Evolutionary conservation across 1,140 invertebrate species (phyloP), one percentile per base, ranked within the genome.

Genomic region (Aricia agestis): DNA sequence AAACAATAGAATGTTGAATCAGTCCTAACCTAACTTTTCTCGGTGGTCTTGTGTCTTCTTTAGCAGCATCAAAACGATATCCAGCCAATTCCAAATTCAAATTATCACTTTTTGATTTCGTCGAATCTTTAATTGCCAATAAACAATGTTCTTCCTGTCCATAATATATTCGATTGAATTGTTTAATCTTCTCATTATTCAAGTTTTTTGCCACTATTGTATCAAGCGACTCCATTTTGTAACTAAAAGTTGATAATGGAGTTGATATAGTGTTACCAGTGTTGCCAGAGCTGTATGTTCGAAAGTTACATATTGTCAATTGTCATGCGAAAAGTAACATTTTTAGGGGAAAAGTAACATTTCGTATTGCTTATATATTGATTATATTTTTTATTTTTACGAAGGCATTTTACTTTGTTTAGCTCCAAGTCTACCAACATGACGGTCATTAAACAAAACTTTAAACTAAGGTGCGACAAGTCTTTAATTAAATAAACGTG

Each of bases 1-100:
- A 76, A 15, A 96, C 96, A 72, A 99, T 97, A 32, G 95, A 92
- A 92, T 99, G 96, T 92, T 99, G 99, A 78, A 99, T 95, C 41
- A 97, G 90, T 4, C 96, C 98, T 52, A 99, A 93, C 75, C 89
- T 92, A 17, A 99, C 95, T 65, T 96, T 85, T 66, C 96, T 93
- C 0, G 95, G 93, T 63, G 93, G 81, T 69, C 97, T 92, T 11
- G 95, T 82, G 75, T 97, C 96, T 82, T 93, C 89, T 32, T 92
- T 82, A 0, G 93, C 93, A 15, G 94, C 93, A 7, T 75, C 58
- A 74, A 99, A 95, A 5, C 85, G 90, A 89, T 94, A 98, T 1
- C 94, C 96, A 75, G 95, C 92, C 1, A 99, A 81, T 78, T 99
- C 96, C 77, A 98, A 95, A 74, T 95, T 90, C 74, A 93, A 84